phyloP scores from a whole-genome alignment of 1,140 invertebrate genomes.

The Mesaphorura yosii region DNA sequence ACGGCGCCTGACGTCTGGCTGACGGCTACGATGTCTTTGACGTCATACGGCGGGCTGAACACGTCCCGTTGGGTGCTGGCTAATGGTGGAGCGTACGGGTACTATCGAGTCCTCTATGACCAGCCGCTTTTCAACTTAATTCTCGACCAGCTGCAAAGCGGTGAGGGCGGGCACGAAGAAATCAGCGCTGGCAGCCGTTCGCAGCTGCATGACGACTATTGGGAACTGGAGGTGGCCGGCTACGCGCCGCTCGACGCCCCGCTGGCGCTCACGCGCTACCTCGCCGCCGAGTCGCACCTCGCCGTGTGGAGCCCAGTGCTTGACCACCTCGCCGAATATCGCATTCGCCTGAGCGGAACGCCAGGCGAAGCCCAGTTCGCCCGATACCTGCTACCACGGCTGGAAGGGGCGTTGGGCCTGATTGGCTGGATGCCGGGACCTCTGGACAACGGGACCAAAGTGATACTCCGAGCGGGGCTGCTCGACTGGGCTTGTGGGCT shows the following conservation, averaged over 20 bases:
- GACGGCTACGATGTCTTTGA: neutral
- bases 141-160: neutral
- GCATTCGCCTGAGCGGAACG: too few species aligned
- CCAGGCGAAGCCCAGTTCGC: too few species aligned
- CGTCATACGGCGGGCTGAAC: neutral
- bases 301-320: too few species aligned
- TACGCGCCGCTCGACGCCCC: too few species aligned
- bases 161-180: neutral
- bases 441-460: slow-evolving; percentile 9
- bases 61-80: slow-evolving; percentile 14
- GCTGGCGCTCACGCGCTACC: too few species aligned
- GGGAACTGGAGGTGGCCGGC: too few species aligned
- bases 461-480: slow-evolving; percentile 12
- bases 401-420: slow-evolving; percentile 8
- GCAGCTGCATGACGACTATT: slow-evolving; percentile 24
- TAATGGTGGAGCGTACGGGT: slow-evolving; percentile 18
- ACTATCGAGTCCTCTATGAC: slow-evolving; percentile 21
- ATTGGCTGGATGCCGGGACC: slow-evolving; percentile 20
- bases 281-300: too few species aligned
- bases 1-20: slow-evolving; percentile 8
- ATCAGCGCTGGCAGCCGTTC: slow-evolving; percentile 10
- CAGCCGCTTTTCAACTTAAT: neutral
- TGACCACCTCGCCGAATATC: too few species aligned
- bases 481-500: slow-evolving; percentile 19
- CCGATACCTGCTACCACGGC: slow-evolving; percentile 19